These are phyloP conservation scores for Psilopogon haemacephalus DNA, from an alignment of 2,113 vertebrate species.

Conservation along the genomic window DNA sequence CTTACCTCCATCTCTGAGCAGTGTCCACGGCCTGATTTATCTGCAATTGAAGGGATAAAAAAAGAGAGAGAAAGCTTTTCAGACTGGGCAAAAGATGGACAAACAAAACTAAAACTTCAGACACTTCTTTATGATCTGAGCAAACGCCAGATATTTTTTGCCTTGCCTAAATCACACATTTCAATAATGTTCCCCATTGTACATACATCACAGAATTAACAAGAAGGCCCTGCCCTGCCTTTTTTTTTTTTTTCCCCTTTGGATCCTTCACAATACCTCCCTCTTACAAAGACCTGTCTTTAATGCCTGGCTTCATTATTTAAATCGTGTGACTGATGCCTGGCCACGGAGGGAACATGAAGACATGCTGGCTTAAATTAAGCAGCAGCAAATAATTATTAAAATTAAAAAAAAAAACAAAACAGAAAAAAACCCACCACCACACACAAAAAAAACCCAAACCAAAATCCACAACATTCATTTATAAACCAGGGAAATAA, in stretches of 20 bases:
- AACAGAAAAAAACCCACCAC: too few species aligned
- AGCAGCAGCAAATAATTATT: slow-evolving; percentile 17
- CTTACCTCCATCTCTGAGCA: slow-evolving; percentile 91
- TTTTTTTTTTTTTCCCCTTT: slow-evolving; percentile 15
- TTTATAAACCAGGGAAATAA: slow-evolving; percentile 18
- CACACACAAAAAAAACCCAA: too few species aligned
- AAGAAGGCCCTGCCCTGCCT: neutral
- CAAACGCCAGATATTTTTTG: neutral
- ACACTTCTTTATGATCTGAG: neutral
- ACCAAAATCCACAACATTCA: neutral
- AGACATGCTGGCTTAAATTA: slow-evolving; percentile 11
- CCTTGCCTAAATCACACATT: neutral
- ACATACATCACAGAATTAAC: neutral
- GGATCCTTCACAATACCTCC: neutral
- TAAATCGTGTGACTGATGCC: slow-evolving; percentile 16
- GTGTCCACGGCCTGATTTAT: slow-evolving; percentile 73
- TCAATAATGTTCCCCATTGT: neutral
- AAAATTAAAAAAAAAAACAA: neutral
- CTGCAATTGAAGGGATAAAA: slow-evolving; percentile 70
- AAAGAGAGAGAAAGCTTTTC: neutral
- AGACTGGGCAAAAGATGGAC: neutral
- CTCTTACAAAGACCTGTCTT: neutral
- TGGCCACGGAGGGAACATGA: slow-evolving; percentile 27
- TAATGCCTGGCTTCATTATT: slow-evolving; percentile 40
- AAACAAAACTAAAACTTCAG: neutral